Evolutionary conservation across 2,888 invertebrate genomes (phyloP), one percentile per base, ranked within the genome.

Genomic region (Agonum fuliginosum): DNA sequence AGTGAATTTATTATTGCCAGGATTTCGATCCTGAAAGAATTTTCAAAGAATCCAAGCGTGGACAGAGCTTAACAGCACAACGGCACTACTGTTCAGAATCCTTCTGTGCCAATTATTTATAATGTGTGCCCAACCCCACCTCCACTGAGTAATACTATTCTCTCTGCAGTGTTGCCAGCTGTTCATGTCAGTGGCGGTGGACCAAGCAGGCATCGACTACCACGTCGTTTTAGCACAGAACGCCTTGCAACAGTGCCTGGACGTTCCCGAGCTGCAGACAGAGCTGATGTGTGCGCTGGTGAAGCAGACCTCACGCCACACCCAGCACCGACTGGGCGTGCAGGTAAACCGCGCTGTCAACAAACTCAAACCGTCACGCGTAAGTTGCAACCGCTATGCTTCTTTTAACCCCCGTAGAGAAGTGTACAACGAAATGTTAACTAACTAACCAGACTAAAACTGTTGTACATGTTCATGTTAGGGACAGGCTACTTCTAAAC

Each of bases 141-240:
- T 1, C 34, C 34, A 37, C 34, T 46, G 12, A 46, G 3, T 48
- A 20, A 51, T 22, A 19, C 3, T n/a, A 8, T 37, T 78, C 84
- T 85, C 37, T 6, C 19, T 27, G 20, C 89, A 97, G 96, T 96
- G 97, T 86, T 94, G 97, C 81, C 97, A 98, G 85, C 91, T 98
- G 81, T 99, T 98, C 89, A 97, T 96, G 92, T 97, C 97, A 1
- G 97, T 98, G 80, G 94, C 96, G 51, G 95, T 99, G 81, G 97
- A 98, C 88, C 95, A 96, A 84, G 95, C 97, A 73, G 96, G 97
- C 84, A 95, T 98, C 83, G 98, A 99, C 89, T 97, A 98, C 88
- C 98, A 99, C 88, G 97, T 99, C 83, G 96, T 96, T 78, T 90
- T 99, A 79, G 98, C 98, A 12, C 98, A 98, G 91, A 97, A 97